Evolutionary conservation across 2,888 invertebrate genomes (phyloP).

Genomic region (Latrodectus hesperus): DNA sequence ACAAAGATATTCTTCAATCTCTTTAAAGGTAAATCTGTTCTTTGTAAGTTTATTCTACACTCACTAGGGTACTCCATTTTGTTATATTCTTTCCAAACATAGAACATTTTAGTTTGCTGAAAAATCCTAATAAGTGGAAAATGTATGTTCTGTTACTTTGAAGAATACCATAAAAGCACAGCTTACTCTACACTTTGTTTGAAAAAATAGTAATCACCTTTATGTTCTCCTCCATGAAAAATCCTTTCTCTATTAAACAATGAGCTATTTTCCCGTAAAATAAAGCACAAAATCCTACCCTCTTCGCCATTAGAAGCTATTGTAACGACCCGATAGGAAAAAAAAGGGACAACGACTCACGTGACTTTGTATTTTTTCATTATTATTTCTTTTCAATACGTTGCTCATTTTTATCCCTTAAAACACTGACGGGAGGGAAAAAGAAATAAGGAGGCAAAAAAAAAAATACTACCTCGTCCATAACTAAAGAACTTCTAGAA

Average conservation of each 20-base stretch:
- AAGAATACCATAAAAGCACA: neutral
- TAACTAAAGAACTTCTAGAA: conserved; percentile 40
- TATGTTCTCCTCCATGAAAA: neutral
- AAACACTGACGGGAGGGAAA: conserved; percentile 4
- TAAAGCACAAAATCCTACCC: neutral
- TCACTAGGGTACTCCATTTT: too few species aligned
- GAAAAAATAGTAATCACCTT: neutral
- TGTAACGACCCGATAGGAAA: conserved; percentile 6
- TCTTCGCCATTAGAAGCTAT: neutral
- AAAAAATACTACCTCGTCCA: conserved; percentile 10
- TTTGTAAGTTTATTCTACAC: too few species aligned
- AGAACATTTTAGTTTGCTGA: too few species aligned
- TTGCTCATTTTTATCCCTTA: conserved; percentile 42
- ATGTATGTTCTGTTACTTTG: neutral
- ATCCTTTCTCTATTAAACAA: neutral
- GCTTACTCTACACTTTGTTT: neutral
- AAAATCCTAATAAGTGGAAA: neutral
- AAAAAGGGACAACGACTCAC: neutral
- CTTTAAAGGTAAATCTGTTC: too few species aligned
- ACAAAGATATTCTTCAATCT: too few species aligned
- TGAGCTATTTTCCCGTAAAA: neutral
- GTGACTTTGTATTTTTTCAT: conserved; percentile 11
- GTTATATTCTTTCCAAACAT: too few species aligned
- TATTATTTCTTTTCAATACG: conserved; percentile 43
- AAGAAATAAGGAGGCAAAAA: neutral